These are phyloP conservation scores for Hippopotamus amphibius DNA, from an alignment of 2,113 vertebrate genomes.

Conservation along the genomic window DNA sequence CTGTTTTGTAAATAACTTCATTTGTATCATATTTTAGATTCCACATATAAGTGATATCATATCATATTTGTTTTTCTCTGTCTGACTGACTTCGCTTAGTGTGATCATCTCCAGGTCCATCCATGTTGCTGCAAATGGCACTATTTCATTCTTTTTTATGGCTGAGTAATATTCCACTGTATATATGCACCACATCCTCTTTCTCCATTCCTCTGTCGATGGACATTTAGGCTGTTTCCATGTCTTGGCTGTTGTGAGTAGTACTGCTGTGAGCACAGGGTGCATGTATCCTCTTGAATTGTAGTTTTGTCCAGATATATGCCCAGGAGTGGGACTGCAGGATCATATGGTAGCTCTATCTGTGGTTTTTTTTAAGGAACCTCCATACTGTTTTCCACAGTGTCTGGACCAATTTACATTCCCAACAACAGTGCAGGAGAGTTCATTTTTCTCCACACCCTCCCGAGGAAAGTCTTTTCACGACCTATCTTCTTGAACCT, in stretches of 20 bases:
- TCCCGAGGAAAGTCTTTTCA: not conserved
- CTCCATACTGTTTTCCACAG: not conserved
- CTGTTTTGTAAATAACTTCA: not conserved
- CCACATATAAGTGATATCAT: not conserved
- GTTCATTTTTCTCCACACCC: not conserved
- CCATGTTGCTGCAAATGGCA: not conserved
- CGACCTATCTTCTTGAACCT: not conserved
- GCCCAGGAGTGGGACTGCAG: not conserved
- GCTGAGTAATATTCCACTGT: not conserved
- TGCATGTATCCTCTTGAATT: not conserved
- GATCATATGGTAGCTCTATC: not conserved
- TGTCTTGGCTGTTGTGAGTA: fast-evolving
- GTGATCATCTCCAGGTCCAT: fast-evolving
- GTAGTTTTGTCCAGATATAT: not conserved
- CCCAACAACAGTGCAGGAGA: too few relatives aligned
- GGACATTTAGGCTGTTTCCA: not conserved
- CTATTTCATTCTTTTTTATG: not conserved
- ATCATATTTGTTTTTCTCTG: too few relatives aligned
- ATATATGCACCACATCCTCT: fast-evolving
- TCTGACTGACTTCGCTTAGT: too few relatives aligned
- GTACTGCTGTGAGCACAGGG: not conserved
- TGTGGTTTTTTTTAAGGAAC: not conserved
- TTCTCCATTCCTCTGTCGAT: fast-evolving
- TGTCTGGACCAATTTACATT: not conserved
- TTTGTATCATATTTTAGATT: not conserved